These are phyloP conservation scores for Zosterops lateralis DNA, from an alignment of 2,113 vertebrate species.

Conservation along the genomic window DNA sequence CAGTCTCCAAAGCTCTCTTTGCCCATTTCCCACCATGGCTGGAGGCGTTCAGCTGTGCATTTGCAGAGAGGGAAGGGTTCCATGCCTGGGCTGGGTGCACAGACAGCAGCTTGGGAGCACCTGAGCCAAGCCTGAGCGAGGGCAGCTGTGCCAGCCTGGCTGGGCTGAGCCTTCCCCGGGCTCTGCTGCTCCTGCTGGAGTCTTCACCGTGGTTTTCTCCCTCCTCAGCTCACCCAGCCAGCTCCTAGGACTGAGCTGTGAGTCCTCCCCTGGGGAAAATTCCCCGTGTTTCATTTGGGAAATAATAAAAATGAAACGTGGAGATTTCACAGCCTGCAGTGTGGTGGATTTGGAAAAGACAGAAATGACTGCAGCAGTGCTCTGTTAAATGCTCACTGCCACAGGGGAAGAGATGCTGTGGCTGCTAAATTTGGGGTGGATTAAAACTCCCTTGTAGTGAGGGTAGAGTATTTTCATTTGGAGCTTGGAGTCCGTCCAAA, in stretches of 20 bases:
- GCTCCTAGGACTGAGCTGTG: neutral
- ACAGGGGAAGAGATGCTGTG: neutral
- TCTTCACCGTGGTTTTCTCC: accelerated
- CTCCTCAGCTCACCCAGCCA: neutral
- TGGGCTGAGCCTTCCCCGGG: neutral
- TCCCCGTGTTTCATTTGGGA: neutral
- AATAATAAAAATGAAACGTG: neutral
- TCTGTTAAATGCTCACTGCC: neutral
- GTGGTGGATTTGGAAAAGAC: neutral
- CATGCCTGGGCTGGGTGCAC: neutral
- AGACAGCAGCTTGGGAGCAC: neutral
- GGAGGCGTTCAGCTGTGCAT: neutral
- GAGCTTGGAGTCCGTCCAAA: neutral
- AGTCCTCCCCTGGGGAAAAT: neutral
- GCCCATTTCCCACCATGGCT: neutral
- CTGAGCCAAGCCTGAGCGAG: neutral
- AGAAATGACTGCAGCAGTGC: neutral
- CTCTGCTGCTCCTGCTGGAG: neutral
- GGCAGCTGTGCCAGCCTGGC: neutral
- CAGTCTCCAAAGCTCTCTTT: neutral
- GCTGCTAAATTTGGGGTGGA: constrained; percentile 33
- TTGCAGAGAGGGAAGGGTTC: accelerated
- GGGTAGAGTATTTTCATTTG: constrained; percentile 25
- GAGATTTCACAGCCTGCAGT: neutral
- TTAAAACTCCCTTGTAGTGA: constrained; percentile 21